A percentile compares a stretch with the other conserved stretches of the same genome.
These are phyloP conservation scores for Lichenostomus cassidix DNA, from an alignment of 2,113 vertebrate genomes.

Conservation along the genomic window DNA sequence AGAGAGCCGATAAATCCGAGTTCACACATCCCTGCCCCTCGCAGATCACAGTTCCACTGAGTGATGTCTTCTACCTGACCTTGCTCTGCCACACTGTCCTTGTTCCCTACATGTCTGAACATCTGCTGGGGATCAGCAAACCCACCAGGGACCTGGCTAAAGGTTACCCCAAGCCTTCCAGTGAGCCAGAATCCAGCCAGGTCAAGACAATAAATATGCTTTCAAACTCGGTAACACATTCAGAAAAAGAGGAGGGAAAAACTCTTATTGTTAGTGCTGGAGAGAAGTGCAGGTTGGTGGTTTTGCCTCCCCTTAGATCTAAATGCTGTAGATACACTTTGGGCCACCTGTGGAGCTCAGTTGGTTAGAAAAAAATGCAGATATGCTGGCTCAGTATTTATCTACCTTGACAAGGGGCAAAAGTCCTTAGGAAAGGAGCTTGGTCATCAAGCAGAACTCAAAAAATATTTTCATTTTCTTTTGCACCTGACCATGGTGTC, in stretches of 20 bases:
- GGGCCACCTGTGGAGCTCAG: neutral
- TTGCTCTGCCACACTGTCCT: neutral
- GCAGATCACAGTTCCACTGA: neutral
- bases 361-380: neutral
- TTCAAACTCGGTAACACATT: neutral
- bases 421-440: neutral
- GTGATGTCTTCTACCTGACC: neutral
- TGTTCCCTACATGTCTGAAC: neutral
- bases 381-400: neutral
- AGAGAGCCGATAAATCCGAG: conserved; percentile 29
- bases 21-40: conserved; percentile 13
- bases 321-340: neutral
- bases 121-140: neutral
- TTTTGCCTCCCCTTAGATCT: neutral
- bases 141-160: neutral
- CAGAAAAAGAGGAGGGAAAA: neutral
- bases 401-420: neutral
- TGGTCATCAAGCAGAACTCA: neutral
- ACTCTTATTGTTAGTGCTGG: neutral
- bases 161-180: neutral
- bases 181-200: neutral
- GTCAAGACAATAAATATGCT: neutral
- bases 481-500: neutral
- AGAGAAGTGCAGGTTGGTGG: neutral
- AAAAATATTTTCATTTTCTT: neutral